A percentile compares a stretch with the other conserved stretches of the same genome.
These are phyloP conservation scores for Psilopogon haemacephalus DNA, from an alignment of 2,113 vertebrate genomes.

Conservation along the genomic window DNA sequence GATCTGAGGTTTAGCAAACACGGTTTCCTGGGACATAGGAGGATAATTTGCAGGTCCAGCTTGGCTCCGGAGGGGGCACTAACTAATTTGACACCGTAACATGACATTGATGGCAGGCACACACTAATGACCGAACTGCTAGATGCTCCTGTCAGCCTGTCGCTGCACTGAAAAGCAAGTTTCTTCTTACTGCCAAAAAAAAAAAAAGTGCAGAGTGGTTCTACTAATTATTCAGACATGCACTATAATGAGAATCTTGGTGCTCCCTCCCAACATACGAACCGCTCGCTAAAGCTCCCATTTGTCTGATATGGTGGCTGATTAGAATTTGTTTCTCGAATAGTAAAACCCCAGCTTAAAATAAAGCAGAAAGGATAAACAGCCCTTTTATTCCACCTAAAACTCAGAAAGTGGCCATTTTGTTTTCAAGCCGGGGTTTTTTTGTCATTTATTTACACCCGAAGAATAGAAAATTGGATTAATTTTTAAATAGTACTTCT, in stretches of 20 bases:
- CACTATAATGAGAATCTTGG: slow-evolving; percentile 73
- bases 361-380: slow-evolving; percentile 54
- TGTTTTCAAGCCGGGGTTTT: background rate
- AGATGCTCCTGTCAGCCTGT: slow-evolving; percentile 75
- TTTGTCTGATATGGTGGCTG: slow-evolving; percentile 75
- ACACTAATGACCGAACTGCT: slow-evolving; percentile 71
- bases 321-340: slow-evolving; percentile 78
- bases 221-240: slow-evolving; percentile 77
- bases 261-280: slow-evolving; percentile 68
- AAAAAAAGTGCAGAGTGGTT: slow-evolving; percentile 45
- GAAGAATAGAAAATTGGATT: slow-evolving; percentile 55
- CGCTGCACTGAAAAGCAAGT: slow-evolving; percentile 45
- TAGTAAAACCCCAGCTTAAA: slow-evolving; percentile 63
- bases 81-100: slow-evolving; percentile 76
- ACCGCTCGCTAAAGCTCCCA: slow-evolving; percentile 65
- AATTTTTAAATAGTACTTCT: slow-evolving; percentile 64
- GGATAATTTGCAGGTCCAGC: slow-evolving; percentile 75
- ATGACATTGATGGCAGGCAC: slow-evolving; percentile 68
- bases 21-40: slow-evolving; percentile 63
- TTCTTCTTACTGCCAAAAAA: slow-evolving; percentile 53
- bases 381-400: slow-evolving; percentile 57
- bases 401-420: slow-evolving; percentile 62
- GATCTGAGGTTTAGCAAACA: slow-evolving; percentile 71
- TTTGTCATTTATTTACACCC: slow-evolving; percentile 51
- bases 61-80: slow-evolving; percentile 69